Evolutionary conservation across 2,113 vertebrate species (phyloP).

Genomic region (Pitta sordida): DNA sequence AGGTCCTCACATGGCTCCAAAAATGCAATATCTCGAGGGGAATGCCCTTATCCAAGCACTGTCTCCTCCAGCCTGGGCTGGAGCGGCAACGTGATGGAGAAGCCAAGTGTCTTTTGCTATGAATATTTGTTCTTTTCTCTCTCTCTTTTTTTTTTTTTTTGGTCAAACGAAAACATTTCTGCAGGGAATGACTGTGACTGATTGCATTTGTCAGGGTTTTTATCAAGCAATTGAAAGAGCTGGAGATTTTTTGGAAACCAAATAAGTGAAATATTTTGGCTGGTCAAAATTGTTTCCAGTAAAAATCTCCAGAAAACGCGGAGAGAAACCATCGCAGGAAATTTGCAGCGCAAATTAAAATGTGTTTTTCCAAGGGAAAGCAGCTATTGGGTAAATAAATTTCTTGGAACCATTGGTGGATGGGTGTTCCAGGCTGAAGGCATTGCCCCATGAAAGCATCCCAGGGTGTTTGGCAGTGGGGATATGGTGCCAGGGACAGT

Average conservation of each 20-base stretch:
- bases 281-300: slow-evolving; percentile 46
- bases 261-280: slow-evolving; percentile 64
- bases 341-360: neutral
- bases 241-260: slow-evolving; percentile 44
- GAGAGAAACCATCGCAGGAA: neutral
- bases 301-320: neutral
- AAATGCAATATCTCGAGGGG: fast-evolving
- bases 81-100: neutral
- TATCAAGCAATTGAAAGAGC: slow-evolving; percentile 59
- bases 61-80: neutral
- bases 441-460: fast-evolving
- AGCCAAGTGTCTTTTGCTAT: slow-evolving; percentile 25
- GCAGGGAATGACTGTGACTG: slow-evolving; percentile 54
- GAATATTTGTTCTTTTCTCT: slow-evolving; percentile 18
- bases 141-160: neutral
- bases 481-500: fast-evolving
- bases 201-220: slow-evolving; percentile 63
- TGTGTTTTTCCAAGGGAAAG: slow-evolving; percentile 11
- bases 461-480: neutral
- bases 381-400: neutral
- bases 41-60: neutral
- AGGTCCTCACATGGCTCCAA: fast-evolving
- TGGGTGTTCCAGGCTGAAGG: neutral
- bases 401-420: neutral
- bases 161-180: slow-evolving; percentile 45